Evolutionary conservation across 2,797 vertebrate genomes (phyloP).

Genomic region (Sphenodon punctatus): DNA sequence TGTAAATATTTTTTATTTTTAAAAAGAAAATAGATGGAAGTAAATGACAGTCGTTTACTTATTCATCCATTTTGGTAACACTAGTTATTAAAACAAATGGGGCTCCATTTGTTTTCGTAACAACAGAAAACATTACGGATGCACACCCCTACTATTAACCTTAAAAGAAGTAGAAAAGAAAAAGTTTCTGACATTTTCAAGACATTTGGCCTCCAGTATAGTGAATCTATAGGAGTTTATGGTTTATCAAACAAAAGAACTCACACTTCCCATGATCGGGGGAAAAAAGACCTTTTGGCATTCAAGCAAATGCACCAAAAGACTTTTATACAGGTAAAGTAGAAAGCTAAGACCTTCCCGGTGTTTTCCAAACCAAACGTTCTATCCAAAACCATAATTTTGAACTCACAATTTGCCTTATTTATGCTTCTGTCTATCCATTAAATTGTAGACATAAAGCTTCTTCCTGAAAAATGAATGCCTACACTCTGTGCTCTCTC

Average conservation of each 20-base stretch:
- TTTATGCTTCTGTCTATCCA: background rate
- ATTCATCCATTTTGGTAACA: too few relatives aligned
- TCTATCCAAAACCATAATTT: background rate
- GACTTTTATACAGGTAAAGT: background rate
- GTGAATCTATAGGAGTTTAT: background rate
- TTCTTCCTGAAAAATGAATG: background rate
- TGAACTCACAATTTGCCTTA: background rate
- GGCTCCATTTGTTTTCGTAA: too few relatives aligned
- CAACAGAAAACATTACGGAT: too few relatives aligned
- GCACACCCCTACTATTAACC: too few relatives aligned
- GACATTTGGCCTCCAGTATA: background rate
- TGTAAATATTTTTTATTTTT: too few relatives aligned
- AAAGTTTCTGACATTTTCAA: background rate
- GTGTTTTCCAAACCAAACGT: rapidly evolving
- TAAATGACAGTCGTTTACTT: too few relatives aligned
- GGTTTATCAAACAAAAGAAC: background rate
- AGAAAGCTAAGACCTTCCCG: rapidly evolving
- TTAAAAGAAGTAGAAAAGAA: background rate
- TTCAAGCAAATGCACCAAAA: background rate
- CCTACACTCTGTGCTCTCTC: too few relatives aligned
- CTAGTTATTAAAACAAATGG: too few relatives aligned
- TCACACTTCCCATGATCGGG: background rate
- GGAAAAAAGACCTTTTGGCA: background rate
- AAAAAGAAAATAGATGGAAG: too few relatives aligned
- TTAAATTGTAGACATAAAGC: background rate